phyloP scores from a whole-genome alignment of 2,888 invertebrate genomes.

The Amiota mariae region DNA sequence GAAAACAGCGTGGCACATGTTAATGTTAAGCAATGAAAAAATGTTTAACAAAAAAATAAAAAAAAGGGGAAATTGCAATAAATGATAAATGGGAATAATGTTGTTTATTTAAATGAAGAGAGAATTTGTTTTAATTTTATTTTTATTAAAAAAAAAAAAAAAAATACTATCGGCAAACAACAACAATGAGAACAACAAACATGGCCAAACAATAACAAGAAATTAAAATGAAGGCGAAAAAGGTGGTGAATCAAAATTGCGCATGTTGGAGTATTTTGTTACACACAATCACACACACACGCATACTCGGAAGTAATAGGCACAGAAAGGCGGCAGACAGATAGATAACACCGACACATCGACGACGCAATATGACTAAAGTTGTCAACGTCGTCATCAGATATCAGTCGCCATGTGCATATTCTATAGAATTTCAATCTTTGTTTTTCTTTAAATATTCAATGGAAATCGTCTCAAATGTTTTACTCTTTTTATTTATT shows the following conservation, averaged over 20 bases:
- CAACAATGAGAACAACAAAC: slow-evolving; percentile 46
- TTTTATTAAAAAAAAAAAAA: not conserved
- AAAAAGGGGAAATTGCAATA: not conserved
- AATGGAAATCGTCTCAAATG: too few relatives aligned
- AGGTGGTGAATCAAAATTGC: slow-evolving; percentile 17
- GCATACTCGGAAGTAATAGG: too few relatives aligned
- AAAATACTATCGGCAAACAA: slow-evolving; percentile 40
- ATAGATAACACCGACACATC: not conserved
- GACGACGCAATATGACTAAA: slow-evolving; percentile 22
- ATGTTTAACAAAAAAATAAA: slow-evolving; percentile 43
- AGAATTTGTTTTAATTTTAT: not conserved
- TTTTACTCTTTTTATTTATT: too few relatives aligned
- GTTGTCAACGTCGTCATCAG: not conserved
- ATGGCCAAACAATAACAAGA: slow-evolving; percentile 25
- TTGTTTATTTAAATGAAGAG: not conserved
- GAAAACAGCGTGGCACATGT: slow-evolving; percentile 61
- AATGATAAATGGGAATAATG: slow-evolving; percentile 34
- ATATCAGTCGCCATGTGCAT: slow-evolving; percentile 49
- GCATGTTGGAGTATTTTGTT: slow-evolving; percentile 35
- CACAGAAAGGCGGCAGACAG: too few relatives aligned
- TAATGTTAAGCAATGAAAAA: slow-evolving; percentile 44
- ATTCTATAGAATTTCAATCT: too few relatives aligned
- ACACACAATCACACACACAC: slow-evolving; percentile 25
- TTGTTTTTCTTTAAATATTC: too few relatives aligned
- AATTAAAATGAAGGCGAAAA: not conserved